Base-by-base conservation (phyloP, 2,113 vertebrate genomes). In the Tyto alba region DNA sequence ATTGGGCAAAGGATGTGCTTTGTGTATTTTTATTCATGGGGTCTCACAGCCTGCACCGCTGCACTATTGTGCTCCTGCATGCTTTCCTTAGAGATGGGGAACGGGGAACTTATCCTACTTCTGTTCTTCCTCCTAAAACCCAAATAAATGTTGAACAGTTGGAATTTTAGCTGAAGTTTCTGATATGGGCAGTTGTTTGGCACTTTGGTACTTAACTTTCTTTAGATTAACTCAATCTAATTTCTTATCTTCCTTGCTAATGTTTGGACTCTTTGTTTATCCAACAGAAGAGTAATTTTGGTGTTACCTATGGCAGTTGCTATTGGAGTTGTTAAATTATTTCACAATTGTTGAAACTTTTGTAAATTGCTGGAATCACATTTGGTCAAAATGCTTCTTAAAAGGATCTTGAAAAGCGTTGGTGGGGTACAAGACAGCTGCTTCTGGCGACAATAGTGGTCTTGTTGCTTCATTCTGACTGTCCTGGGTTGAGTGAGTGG, bases 1-100 rank as follows among this genome's bases (percentile, higher is more conserved):
- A 27, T 3, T 57, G 75, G 67, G 38, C 29, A 66, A 63, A 76
- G n/a, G 17, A 14, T n/a, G 12, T 50, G 38, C 67, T 68, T 86
- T 4, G 3, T 47, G 21, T 55, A 0, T 80, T 77, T 40, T 36
- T 67, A 16, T 43, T 85, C 18, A 20, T 47, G 1, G 1, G 11
- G 7, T 85, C 52, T 43, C 63, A 38, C 9, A 67, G 80, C 56
- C 52, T 36, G 11, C 6, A 6, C 0, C 6, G 32, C 41, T 77
- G 34, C 0, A 0, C 52, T 52, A 1, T 12, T 0, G 0, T 48
- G 34, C 72, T 55, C 20, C 47, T 85, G n/a, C 22, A 56, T 0
- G 1, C 43, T 84, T 86, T 77, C 20, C 18, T 81, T 71, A 63
- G 77, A 57, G 57, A 2, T 34, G 26, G 13, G 41, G 43, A 90